A percentile compares a stretch with the other conserved stretches of the same genome.
Conservation (phyloP, 2,113 vertebrate genomes). For the Callaeas wilsoni region DNA sequence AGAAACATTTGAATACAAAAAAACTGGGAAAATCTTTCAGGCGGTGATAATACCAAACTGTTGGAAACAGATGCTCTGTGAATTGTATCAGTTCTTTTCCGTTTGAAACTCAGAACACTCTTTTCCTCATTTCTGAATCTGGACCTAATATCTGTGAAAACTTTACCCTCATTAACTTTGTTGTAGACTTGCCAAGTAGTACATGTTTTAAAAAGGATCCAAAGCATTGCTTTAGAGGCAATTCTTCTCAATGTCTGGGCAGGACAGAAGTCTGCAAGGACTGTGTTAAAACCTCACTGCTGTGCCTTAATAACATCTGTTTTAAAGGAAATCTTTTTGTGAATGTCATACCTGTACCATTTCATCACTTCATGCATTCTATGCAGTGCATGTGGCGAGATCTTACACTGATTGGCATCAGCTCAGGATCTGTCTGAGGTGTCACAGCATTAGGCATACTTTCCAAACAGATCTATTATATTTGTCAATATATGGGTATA, state of each 20-base stretch:
- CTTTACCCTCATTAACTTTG: rapidly evolving
- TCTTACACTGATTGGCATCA: not conserved
- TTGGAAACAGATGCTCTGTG: not conserved
- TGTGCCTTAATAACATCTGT: not conserved
- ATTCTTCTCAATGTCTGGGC: not conserved
- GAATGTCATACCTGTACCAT: not conserved
- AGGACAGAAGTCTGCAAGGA: not conserved
- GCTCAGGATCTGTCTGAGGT: not conserved
- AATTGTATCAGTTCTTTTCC: not conserved
- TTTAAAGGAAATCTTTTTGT: not conserved
- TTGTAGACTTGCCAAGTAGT: not conserved
- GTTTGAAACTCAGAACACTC: not conserved
- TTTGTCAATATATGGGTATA: not conserved
- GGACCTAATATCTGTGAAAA: not conserved
- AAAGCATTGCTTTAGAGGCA: not conserved
- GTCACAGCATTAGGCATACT: not conserved
- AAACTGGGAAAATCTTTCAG: not conserved
- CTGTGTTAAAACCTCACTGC: not conserved
- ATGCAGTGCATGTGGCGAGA: not conserved
- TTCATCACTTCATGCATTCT: not conserved
- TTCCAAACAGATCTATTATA: not conserved
- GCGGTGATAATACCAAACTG: not conserved
- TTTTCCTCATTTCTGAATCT: not conserved
- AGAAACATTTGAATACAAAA: not conserved
- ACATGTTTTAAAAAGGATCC: not conserved